phyloP scores from a whole-genome alignment of 2,113 vertebrate species.

The Bagarius yarrelli region DNA sequence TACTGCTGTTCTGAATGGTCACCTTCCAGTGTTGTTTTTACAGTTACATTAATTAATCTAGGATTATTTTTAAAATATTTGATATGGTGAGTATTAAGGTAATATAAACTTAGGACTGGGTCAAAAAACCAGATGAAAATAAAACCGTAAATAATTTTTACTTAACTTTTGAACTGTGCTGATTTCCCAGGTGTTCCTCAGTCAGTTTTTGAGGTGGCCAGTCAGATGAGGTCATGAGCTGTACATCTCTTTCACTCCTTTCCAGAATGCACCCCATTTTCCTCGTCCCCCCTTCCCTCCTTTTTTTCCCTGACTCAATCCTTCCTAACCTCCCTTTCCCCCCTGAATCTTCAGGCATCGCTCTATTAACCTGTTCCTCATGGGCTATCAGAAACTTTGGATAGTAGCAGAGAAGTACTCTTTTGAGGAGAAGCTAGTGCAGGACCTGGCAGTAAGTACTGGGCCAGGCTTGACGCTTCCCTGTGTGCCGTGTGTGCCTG shows the following conservation, averaged over 20 bases:
- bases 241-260: slow-evolving; percentile 85
- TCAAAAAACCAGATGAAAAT: neutral
- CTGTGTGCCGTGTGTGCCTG: slow-evolving; percentile 67
- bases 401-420: slow-evolving; percentile 99
- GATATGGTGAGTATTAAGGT: slow-evolving; percentile 27
- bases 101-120: slow-evolving; percentile 8
- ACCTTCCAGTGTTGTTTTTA: slow-evolving; percentile 52
- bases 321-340: slow-evolving; percentile 74
- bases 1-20: slow-evolving; percentile 94
- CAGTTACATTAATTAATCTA: neutral
- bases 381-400: slow-evolving; percentile 99
- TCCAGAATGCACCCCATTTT: slow-evolving; percentile 65
- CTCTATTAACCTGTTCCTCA: slow-evolving; percentile 99
- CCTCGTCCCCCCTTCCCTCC: slow-evolving; percentile 39
- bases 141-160: neutral
- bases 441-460: slow-evolving; percentile 99
- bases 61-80: neutral
- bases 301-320: slow-evolving; percentile 58
- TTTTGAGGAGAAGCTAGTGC: slow-evolving; percentile 99
- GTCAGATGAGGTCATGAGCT: slow-evolving; percentile 86
- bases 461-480: slow-evolving; percentile 63
- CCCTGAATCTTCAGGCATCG: slow-evolving; percentile 94
- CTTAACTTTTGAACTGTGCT: slow-evolving; percentile 32
- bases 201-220: slow-evolving; percentile 78
- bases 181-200: slow-evolving; percentile 37